Base-by-base conservation (phyloP, 2,113 vertebrate genomes). In the Microtus montanus region DNA sequence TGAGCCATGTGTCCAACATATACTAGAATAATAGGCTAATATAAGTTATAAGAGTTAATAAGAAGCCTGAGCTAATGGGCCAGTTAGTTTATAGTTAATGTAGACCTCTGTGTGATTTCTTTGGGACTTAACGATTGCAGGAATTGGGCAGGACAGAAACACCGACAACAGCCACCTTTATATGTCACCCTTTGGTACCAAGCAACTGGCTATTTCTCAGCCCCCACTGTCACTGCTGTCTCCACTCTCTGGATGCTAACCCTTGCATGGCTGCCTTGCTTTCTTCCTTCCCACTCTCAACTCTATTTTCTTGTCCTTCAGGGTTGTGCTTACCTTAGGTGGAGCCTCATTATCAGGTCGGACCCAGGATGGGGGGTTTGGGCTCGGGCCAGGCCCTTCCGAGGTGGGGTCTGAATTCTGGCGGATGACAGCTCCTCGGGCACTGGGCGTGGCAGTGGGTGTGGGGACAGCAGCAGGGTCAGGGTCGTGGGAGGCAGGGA, bases 401-500 rank as follows among this genome's bases (percentile, higher is more conserved):
- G 99, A 99, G 15, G 99, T 99, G 94, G 99, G 99, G 98, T 99
- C 99, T 2, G 99, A 99, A 97, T 99, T 99, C 98, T 99, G 99
- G 88, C 99, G 99, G 94, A 99, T 98, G 74, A 99, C 97, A 95
- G 99, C 98, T 97, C 98, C 98, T 95, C 99, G 98, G 96, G 99
- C 98, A 98, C 96, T 98, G 64, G 99, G 98, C 66, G 98, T 98
- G 94, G 97, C 70, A 9, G 96, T 47, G 74, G 97, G 96, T 97
- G 97, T 97, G 47, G 94, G 94, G 83, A 41, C 77, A 0, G 92
- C 96, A 38, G 97, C 96, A 0, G 97, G 94, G 96, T 97, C 97
- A 0, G 97, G 94, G 96, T 97, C 97, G 0, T 96, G 97, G 44
- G 97, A 88, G 61, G 98, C 98, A 89, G 99, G 99, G 98, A 99